Conservation (phyloP, 2,888 invertebrate species). For the Rotaria socialis region DNA sequence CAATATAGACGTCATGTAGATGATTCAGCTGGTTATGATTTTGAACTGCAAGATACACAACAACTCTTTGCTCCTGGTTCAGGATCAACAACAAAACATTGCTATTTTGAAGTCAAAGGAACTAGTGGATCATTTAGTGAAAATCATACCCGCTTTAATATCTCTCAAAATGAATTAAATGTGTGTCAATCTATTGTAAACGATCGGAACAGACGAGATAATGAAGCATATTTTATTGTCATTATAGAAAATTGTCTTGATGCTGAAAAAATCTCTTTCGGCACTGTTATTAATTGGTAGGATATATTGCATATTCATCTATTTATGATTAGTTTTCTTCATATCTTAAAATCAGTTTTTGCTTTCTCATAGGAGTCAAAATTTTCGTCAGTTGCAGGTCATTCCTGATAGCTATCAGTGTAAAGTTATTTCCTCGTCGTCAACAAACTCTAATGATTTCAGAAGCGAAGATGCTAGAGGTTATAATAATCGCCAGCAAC, state of each 20-base stretch:
- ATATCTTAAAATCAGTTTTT: background rate
- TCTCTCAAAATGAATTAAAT: constrained; percentile 38
- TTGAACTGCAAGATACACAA: background rate
- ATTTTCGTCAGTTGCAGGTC: no score
- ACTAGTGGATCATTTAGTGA: constrained; percentile 10
- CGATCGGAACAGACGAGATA: background rate
- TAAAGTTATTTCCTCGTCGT: no score
- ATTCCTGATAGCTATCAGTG: no score
- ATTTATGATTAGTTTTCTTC: background rate
- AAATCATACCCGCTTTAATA: constrained; percentile 32
- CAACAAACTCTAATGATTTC: background rate
- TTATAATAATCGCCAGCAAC: background rate
- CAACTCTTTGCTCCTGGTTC: constrained; percentile 9
- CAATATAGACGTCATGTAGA: background rate
- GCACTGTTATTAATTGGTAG: constrained; percentile 35
- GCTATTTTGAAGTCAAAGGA: constrained; percentile 40
- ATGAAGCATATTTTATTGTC: constrained; percentile 36
- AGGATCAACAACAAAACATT: background rate
- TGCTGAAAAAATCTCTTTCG: background rate
- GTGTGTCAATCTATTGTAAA: background rate
- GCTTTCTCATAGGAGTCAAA: no score
- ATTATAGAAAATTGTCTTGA: constrained; percentile 33
- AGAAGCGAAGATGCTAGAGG: background rate
- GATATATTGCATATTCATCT: background rate
- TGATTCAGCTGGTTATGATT: constrained; percentile 40